Base-by-base conservation (phyloP, 2,113 vertebrate species). In the Centrocercus urophasianus region DNA sequence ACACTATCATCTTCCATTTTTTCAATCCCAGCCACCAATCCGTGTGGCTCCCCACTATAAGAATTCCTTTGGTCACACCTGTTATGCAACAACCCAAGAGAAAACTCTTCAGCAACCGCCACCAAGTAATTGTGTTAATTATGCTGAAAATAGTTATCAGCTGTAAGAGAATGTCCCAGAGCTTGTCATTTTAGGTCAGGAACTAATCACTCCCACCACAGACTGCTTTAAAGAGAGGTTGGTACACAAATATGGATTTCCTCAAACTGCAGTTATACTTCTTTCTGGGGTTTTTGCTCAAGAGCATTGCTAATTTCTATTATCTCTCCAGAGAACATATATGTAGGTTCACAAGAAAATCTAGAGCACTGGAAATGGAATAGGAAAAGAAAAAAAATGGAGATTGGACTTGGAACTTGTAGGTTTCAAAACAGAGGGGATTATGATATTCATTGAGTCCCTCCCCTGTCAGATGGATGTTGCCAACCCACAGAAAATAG, bases 151-250 rank as follows among this genome's bases (percentile, higher is more conserved):
- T 3, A 69, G 8, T 7, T 50, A 75, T 71, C 38, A 54, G 42
- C 47, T 78, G 0, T 40, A 83, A 83, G 14, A 85, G 50, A 88
- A 80, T 28, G 32, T 56, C 61, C 36, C 38, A 59, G 14, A 80
- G 36, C 18, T 91, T 91, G 32, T 59, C 24, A 73, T 86, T 79
- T 89, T 59, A 89, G 50, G 69, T 19, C 67, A 34, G 83, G 22
- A 83, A 45, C 32, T 71, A 64, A 19, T 42, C 34, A 74, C 73
- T 81, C 77, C 72, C 83, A 75, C 30, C 28, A 88, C 47, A 74
- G 27, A 61, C 12, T 0, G 0, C 76, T 88, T 77, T 78, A 64
- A 91, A 93, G 50, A 71, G 79, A 42, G 89, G 64, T 43, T 77
- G 42, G 78, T n/a, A 71, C 18, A 10, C 45, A 82, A 48, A 36